Base-by-base conservation (phyloP, 2,888 invertebrate species). In the Pseudoips prasinana region DNA sequence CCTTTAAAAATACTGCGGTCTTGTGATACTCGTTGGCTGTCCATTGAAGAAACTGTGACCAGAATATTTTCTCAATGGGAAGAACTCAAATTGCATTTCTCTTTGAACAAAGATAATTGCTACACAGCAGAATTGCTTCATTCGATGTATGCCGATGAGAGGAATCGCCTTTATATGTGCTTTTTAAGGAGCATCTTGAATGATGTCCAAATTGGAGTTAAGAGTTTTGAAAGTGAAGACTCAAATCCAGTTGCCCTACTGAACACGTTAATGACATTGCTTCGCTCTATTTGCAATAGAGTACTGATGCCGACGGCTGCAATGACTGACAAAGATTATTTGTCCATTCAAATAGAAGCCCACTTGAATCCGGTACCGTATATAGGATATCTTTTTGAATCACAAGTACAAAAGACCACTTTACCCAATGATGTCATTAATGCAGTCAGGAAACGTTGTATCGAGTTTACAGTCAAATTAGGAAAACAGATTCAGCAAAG, bases 311-410 rank as follows among this genome's bases (percentile, higher is more conserved):
- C 48, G 3, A 8, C 20, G 5, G 41, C 41, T 8, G 46, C 47
- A 10, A 43, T 33, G 17, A 56, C 44, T 14, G 51, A 52, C 25
- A 36, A 40, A 14, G 44, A 47, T 31, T 49, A 25, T 27, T 36
- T 54, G 7, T 23, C 35, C 10, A 34, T 46, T 24, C 18, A 43
- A 8, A 29, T 52, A 22, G 40, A 41, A 35, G 24, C n/a, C n/a
- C 32, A 48, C 22, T 17, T 46, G 3, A 25, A 48, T 38, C 39
- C 44, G 5, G 39, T 39, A 5, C 34, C 52, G 2, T 35, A 46
- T 34, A 22, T 49, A 18, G 49, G 46, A 30, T 37, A 48, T 39
- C 28, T 45, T 2, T 53, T 53, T 29, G 45, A 53, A 40, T 25
- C 46, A 1, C 35, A 46, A 3, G 31, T 11, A n/a, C 2, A 9